A percentile compares a stretch with the other conserved stretches of the same genome.
Conservation (phyloP, 92 coral and sea anemone species). For the Scolanthus callimorphus region DNA sequence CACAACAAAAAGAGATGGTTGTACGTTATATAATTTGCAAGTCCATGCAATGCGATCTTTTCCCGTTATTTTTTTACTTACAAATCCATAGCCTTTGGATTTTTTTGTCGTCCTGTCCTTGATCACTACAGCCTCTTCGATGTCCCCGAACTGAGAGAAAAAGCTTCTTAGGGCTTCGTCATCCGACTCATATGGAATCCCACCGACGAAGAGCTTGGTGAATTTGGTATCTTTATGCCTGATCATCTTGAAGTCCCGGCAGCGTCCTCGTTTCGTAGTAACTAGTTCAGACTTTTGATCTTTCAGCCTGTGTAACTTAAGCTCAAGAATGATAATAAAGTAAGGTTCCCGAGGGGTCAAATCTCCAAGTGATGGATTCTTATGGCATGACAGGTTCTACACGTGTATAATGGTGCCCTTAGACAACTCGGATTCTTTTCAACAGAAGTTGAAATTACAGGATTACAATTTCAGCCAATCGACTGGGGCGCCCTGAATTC, state of each 20-base stretch:
- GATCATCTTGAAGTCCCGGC: conserved; percentile 30
- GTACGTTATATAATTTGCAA: no score
- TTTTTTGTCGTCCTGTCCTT: conserved; percentile 64
- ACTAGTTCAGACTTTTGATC: background rate
- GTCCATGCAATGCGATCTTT: no score
- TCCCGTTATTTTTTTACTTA: no score
- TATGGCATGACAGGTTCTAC: conserved; percentile 47
- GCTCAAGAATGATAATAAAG: conserved; percentile 6
- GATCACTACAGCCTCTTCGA: conserved; percentile 95
- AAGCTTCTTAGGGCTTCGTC: conserved; percentile 71
- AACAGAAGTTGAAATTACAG: conserved; percentile 8
- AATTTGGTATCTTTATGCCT: conserved; percentile 73
- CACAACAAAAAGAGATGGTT: no score
- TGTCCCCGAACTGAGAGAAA: conserved; percentile 82
- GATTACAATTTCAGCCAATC: conserved; percentile 13
- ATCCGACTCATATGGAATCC: conserved; percentile 85
- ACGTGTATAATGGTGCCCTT: conserved; percentile 47
- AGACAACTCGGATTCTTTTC: conserved; percentile 5
- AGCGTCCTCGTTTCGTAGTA: conserved; percentile 4
- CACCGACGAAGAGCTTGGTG: conserved; percentile 93
- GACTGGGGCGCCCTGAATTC: conserved; percentile 16
- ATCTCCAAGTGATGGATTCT: conserved; percentile 12
- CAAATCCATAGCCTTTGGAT: conserved; percentile 98
- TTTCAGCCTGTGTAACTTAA: background rate
- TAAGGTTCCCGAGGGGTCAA: conserved; percentile 35